Base-by-base conservation (phyloP, 2,797 vertebrate species). In the Lithobates pipiens region DNA sequence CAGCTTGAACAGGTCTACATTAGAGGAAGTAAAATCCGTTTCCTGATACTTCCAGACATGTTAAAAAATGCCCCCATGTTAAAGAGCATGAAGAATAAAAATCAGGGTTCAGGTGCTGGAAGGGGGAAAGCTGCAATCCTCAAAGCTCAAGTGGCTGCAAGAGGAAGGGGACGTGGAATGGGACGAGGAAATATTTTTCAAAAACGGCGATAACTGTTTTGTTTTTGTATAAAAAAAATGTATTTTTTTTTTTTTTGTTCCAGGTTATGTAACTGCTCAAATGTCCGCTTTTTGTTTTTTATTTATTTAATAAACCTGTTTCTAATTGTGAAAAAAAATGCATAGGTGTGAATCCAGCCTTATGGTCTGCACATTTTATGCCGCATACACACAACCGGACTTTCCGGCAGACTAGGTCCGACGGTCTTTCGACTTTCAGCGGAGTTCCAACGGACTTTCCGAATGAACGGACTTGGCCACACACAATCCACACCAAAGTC, bases 21-120 rank as follows among this genome's bases (percentile, higher is more conserved):
- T 84, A 96, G 98, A 0, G 98, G 98, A 50, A 99, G 98, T 94
- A 99, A 99, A 92, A 99, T 99, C 82, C 96, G 98, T 75, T 99
- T 99, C 88, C 95, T 99, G 67, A 99, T 99, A 80, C 90, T 99
- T 80, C 98, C 98, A 0, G 98, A 99, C 84, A 99, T 99, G 98
- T 91, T 99, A 90, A 99, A 99, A 90, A 99, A 99, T 0, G 98
- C 98, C 3, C 98, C 98, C 0, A 99, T 99, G 98, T 91, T 99
- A 69, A 99, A 99, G 93, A 99, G 98, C 89, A 99, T 99, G 97
- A 99, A 99, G 85, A 99, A 99, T 89, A 99, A 99, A 92, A 99
- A 99, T 92, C 98, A 99, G 88, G 97, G 97, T 0, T 98, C 98
- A 0, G 98, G 98, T 5, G 98, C 98, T 0, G 98, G 98, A 79